Base-by-base conservation (phyloP, 2,888 invertebrate species). In the Diadromus collaris region DNA sequence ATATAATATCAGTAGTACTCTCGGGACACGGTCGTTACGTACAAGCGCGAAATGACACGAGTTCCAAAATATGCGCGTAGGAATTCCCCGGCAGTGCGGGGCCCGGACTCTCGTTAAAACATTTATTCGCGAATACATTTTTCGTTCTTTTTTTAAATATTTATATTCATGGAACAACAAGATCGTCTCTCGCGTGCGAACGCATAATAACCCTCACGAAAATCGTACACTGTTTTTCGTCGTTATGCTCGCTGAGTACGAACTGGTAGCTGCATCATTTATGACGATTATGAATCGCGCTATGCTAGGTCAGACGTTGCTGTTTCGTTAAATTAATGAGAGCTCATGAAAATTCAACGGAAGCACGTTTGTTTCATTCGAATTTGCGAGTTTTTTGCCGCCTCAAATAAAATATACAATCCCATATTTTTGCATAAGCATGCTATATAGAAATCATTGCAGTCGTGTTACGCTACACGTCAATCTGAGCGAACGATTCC, bases 201-300 rank as follows among this genome's bases (percentile, higher is more conserved):
- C 38, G 48, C 65, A 74, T 54, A 65, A 74, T 60, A 38, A 67
- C 64, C 32, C 71, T 32, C 54, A 24, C 21, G 56, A 16, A 38
- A 60, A 38, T 21, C 60, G 48, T 13, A 69, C 64, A 73, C 24
- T n/a, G 41, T 58, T 69, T 78, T 69, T 41, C 16, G 56, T 56
- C 16, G 69, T 58, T 72, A 58, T 24, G 58, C 24, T 60, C 60
- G 64, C 58, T 60, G 32, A 64, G 69, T 78, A 64, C 69, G 64
- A 74, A 29, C n/a, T 29, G 7, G 38, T 19, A 46, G 13, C 48
- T 24, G 44, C 24, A 32, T 38, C 19, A 68, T 41, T 56, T 38
- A 27, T n/a, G 16, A 44, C 56, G 63, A 61, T 68, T 51, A n/a
- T 75, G 13, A 32, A 38, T 16, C 51, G 51, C 51, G 51, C 10